Conservation (phyloP, 2,113 vertebrate genomes). For the Hippocampus guttulatus region DNA sequence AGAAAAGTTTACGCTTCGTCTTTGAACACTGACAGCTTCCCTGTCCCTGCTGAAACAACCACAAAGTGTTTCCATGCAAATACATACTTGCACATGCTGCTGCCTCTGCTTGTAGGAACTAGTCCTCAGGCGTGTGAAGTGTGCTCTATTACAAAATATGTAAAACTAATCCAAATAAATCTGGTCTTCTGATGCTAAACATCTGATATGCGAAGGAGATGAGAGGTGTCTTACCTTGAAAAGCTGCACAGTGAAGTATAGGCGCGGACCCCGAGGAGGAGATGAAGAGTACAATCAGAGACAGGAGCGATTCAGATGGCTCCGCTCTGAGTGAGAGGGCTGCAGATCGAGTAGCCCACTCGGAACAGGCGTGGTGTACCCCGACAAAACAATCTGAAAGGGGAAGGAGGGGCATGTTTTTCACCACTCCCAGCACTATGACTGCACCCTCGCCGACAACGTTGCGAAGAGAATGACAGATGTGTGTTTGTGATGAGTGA, state of each 20-base stretch:
- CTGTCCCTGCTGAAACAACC: neutral
- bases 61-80: neutral
- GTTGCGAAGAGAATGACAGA: neutral
- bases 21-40: constrained; percentile 5
- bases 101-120: constrained; percentile 30
- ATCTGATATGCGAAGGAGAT: neutral
- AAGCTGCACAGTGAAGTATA: constrained; percentile 15
- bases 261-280: neutral
- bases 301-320: neutral
- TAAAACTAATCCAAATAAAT: neutral
- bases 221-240: constrained; percentile 50
- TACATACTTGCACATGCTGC: neutral
- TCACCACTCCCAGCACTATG: constrained; percentile 43
- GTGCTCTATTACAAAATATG: neutral
- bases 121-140: constrained; percentile 13
- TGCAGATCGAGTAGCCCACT: constrained; percentile 41
- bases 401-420: constrained; percentile 36
- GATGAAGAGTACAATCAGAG: constrained; percentile 6
- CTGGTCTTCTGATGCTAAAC: neutral
- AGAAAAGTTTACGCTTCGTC: neutral
- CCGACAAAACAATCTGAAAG: constrained; percentile 25
- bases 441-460: neutral
- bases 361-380: constrained; percentile 42
- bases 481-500: neutral
- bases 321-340: constrained; percentile 25